Evolutionary conservation across 2,888 invertebrate species (phyloP).

Genomic region (Drosophila incognita): DNA sequence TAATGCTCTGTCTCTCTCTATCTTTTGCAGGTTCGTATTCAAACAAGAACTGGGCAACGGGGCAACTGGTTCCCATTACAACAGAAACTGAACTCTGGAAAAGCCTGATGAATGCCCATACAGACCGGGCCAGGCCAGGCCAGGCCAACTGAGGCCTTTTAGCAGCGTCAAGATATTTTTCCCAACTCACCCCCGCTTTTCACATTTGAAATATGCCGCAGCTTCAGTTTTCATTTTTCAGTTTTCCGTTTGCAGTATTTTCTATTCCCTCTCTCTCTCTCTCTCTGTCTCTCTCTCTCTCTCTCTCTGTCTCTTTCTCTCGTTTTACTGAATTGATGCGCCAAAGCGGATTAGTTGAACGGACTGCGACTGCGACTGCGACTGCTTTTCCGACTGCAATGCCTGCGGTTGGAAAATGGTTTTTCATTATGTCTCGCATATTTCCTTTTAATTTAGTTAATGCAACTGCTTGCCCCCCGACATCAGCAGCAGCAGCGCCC

Average conservation of each 20-base stretch:
- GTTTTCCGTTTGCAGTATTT: conserved; percentile 28
- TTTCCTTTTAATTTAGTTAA: conserved; percentile 67
- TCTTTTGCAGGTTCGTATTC: conserved; percentile 70
- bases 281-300: conserved; percentile 18
- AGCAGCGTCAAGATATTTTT: conserved; percentile 17
- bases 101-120: conserved; percentile 60
- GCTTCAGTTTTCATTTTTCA: conserved; percentile 30
- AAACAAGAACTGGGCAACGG: conserved; percentile 32
- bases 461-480: conserved; percentile 55
- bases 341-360: conserved; percentile 71
- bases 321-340: conserved; percentile 57
- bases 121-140: conserved; percentile 1
- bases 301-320: conserved; percentile 1
- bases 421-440: conserved; percentile 48
- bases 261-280: conserved; percentile 13
- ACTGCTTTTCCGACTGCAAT: not conserved
- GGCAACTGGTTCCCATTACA: conserved; percentile 34
- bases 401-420: conserved; percentile 20
- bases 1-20: conserved; percentile 49
- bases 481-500: not conserved
- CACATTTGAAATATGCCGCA: conserved; percentile 54
- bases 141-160: conserved; percentile 31
- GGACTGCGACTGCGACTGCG: conserved; percentile 18
- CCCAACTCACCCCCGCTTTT: conserved; percentile 21
- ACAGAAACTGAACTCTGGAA: conserved; percentile 38